A percentile compares a stretch with the other conserved stretches of the same genome.
Conservation (phyloP, 1,140 invertebrate species). For the Diuraphis noxia region DNA sequence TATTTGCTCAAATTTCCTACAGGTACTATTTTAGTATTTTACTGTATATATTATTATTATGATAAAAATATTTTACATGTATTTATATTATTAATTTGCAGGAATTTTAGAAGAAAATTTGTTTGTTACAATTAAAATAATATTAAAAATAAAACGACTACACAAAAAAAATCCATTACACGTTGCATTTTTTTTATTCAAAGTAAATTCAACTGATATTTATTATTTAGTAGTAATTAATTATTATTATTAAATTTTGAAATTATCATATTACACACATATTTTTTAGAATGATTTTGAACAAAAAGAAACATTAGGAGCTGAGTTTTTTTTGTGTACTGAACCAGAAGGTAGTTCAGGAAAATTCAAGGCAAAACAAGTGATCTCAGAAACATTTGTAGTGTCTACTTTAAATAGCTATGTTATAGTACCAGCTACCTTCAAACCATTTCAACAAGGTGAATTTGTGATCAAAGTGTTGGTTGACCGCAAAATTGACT, state of each 20-base stretch:
- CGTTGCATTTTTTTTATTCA: constrained; percentile 48
- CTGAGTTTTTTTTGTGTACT: constrained; percentile 43
- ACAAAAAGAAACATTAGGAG: constrained; percentile 49
- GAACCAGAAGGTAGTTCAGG: constrained; percentile 52
- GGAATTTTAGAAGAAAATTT: constrained; percentile 39
- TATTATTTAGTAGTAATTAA: neutral
- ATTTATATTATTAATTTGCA: neutral
- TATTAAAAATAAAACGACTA: constrained; percentile 47
- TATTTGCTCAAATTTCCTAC: constrained; percentile 52
- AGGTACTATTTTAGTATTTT: constrained; percentile 6
- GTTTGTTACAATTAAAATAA: constrained; percentile 49
- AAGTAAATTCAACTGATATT: constrained; percentile 15
- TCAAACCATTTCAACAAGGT: constrained; percentile 41
- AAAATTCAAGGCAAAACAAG: constrained; percentile 31
- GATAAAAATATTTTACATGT: neutral
- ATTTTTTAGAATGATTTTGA: constrained; percentile 45
- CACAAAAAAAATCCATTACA: constrained; percentile 47
- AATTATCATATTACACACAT: neutral
- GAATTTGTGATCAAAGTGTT: constrained; percentile 48
- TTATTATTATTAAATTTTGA: neutral
- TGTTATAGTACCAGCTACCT: constrained; percentile 42
- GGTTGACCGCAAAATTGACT: constrained; percentile 27
- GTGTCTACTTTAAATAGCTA: constrained; percentile 35
- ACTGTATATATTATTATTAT: neutral
- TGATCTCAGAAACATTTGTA: constrained; percentile 43